A percentile compares a stretch with the other conserved stretches of the same genome.
Conservation (phyloP, 2,113 vertebrate genomes). For the Mobula hypostoma region DNA sequence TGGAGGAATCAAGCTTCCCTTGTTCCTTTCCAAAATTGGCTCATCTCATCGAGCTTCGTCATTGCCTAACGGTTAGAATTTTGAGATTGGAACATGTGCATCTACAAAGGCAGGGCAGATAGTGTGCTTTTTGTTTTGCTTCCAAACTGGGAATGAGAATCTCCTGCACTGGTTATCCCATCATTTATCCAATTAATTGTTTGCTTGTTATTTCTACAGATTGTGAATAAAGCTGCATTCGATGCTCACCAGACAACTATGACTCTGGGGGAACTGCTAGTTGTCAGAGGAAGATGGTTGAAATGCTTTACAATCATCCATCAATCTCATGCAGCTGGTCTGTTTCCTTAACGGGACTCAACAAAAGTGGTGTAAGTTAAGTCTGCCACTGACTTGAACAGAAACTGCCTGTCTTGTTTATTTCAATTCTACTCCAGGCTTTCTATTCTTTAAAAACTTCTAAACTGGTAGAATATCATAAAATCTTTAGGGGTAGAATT, state of each 20-base stretch:
- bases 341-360: not conserved
- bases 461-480: not conserved
- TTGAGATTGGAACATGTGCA: not conserved
- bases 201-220: not conserved
- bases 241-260: not conserved
- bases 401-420: not conserved
- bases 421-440: not conserved
- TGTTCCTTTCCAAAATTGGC: not conserved
- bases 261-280: not conserved
- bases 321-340: not conserved
- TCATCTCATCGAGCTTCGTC: not conserved
- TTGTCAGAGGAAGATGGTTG: not conserved
- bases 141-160: not conserved
- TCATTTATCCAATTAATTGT: not conserved
- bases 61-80: not conserved
- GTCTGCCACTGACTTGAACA: not conserved
- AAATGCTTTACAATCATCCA: not conserved
- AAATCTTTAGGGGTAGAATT: not conserved
- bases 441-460: not conserved
- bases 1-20: not conserved
- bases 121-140: not conserved
- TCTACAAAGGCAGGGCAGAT: not conserved
- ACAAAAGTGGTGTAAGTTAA: not conserved
- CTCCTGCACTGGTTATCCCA: not conserved
- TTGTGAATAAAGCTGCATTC: not conserved